A percentile compares a stretch with the other conserved stretches of the same genome.
Conservation (phyloP, 2,797 vertebrate genomes). For the Phylloscopus collybita region DNA sequence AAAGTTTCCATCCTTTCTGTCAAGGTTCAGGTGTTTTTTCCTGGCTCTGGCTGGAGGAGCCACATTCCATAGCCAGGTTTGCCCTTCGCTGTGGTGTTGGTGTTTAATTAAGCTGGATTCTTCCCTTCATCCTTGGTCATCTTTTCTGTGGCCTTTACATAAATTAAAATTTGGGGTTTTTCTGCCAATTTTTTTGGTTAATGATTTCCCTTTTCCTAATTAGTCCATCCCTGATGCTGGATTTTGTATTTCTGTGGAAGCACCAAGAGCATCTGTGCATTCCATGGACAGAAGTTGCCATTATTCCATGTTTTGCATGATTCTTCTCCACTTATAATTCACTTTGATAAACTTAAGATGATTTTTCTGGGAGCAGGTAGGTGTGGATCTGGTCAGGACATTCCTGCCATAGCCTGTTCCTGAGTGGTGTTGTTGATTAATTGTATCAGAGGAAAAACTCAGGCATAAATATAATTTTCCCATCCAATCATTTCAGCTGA, state of each 20-base stretch:
- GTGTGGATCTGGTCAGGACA: not conserved
- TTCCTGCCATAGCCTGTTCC: not conserved
- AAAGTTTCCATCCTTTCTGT: not conserved
- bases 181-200: not conserved
- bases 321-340: not conserved
- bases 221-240: not conserved
- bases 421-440: not conserved
- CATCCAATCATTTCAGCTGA: not conserved
- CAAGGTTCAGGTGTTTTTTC: accelerated
- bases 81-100: not conserved
- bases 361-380: not conserved
- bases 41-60: not conserved
- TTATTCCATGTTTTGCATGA: not conserved
- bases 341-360: not conserved
- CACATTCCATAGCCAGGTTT: not conserved
- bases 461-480: not conserved
- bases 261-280: not conserved
- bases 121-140: not conserved
- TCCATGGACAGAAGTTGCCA: not conserved
- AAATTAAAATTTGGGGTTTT: not conserved
- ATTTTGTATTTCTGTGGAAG: not conserved
- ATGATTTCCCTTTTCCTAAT: not conserved
- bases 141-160: not conserved
- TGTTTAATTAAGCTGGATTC: not conserved
- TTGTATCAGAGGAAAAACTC: not conserved